Evolutionary conservation across 2,113 vertebrate genomes (phyloP), one percentile per base, ranked within the genome.

Genomic region (Zeus faber): DNA sequence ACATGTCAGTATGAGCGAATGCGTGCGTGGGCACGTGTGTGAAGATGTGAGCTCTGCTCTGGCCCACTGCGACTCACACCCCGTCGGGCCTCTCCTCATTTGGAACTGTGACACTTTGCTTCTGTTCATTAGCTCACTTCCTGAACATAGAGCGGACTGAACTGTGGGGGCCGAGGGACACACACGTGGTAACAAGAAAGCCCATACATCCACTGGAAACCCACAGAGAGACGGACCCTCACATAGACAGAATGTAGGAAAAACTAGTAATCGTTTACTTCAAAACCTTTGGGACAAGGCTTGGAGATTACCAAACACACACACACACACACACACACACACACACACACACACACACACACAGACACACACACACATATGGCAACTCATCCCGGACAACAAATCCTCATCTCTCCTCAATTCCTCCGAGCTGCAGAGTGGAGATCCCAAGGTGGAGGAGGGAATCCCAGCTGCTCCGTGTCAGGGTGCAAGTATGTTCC

Each of bases 91-190:
- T 67, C 39, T 67, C 60, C 63, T 65, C 62, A 76, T 76, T 50
- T 67, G 65, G 29, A 48, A 47, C 2, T 1, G 0, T 55, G 54
- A 67, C 50, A 37, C 37, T 44, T 26, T 31, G 60, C 61, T 77
- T 76, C 76, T 82, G 68, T 77, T 65, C 40, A 18, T 74, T 65
- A 79, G 53, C 50, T 74, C 10, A 74, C 54, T 85, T 83, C 55
- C 59, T 16, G 3, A 77, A 82, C 81, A 76, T 76, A 60, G 62
- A 16, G 27, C 31, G 13, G 31, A 9, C 61, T 46, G 35, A 72
- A 67, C 53, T 71, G 58, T 51, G 60, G 67, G 67, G 68, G 69
- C 24, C 27, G 73, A 62, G 50, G 62, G 25, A n/a, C n/a, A n/a
- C 66, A 58, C 24, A 72, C 29, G 47, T 70, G 70, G 65, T 41